Evolutionary conservation across 2,888 invertebrate species (phyloP), one percentile per base, ranked within the genome.

Genomic region (Chrysolina haemoptera): DNA sequence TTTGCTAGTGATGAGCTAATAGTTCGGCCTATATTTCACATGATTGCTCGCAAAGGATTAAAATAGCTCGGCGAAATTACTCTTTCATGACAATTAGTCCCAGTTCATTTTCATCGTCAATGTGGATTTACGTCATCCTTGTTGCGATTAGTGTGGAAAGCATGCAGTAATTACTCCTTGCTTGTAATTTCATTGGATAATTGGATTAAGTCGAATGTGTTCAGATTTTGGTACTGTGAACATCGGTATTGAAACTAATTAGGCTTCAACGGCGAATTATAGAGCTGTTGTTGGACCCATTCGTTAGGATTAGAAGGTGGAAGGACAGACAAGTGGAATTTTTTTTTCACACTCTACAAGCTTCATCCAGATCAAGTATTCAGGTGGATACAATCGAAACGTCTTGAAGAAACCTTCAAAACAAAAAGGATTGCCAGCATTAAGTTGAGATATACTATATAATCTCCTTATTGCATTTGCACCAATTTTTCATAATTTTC

Each of bases 11-110:
- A 53, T 67, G 67, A 67, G 53, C 53, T 67, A 53, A 67, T 48
- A 9, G 67, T 53, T 67, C 53, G 40, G 35, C 67, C 67, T 53
- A 67, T 67, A 41, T 53, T 67, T 50, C 67, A n/a, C 27, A 53
- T 43, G 16, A 50, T 66, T 66, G 14, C 22, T 66, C 59, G 11
- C 27, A 35, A 9, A 59, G 27, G 35, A 27, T 59, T 18, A 55
- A 55, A 55, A 55, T 55, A 55, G 55, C 55, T 55, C 55, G 2
- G 22, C 59, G 59, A 59, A 27, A 59, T 59, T 59, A 59, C 27
- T 27, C 14, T 59, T 59, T n/a, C 27, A 8, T 35, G 59, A 35
- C 64, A 48, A 66, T 66, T 66, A 66, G 48, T 12, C 66, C 66
- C 22, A 50, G 48, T 20, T 66, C 66, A 22, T 50, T 66, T 66